phyloP scores from a whole-genome alignment of 92 coral and sea anemone genomes.

The Bergia puertoricense region DNA sequence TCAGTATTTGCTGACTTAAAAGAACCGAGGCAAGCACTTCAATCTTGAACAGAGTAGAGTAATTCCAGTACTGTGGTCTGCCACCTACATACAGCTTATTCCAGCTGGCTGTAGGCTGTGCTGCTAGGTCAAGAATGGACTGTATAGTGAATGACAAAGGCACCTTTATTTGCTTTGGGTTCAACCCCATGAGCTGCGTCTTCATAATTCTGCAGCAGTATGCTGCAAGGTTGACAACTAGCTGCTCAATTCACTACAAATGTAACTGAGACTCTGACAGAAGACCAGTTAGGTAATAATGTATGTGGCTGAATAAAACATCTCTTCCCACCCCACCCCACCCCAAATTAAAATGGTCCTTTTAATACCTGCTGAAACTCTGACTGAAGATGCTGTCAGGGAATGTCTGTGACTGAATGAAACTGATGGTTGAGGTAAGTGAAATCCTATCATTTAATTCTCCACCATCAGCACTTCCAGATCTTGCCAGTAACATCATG shows the following conservation, averaged over 20 bases:
- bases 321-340: neutral
- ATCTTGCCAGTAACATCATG: slow-evolving; percentile 68
- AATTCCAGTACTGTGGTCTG: too few species aligned
- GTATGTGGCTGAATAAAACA: neutral
- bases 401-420: slow-evolving; percentile 84
- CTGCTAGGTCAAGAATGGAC: too few species aligned
- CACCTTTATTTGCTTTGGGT: too few species aligned
- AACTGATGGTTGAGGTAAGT: slow-evolving; percentile 81
- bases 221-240: too few species aligned
- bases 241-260: too few species aligned
- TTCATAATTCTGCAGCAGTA: too few species aligned
- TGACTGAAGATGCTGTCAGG: slow-evolving; percentile 88
- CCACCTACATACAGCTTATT: too few species aligned
- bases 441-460: slow-evolving; percentile 88
- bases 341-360: neutral
- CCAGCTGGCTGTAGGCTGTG: too few species aligned
- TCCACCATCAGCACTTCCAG: slow-evolving; percentile 94
- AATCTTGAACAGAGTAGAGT: too few species aligned
- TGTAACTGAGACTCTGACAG: neutral
- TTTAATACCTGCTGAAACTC: slow-evolving; percentile 71
- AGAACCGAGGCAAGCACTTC: too few species aligned
- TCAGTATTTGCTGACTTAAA: neutral
- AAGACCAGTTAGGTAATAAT: neutral
- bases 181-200: too few species aligned
- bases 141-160: too few species aligned